phyloP scores from a whole-genome alignment of 2,113 vertebrate genomes.

The Todiramphus saurophagus region DNA sequence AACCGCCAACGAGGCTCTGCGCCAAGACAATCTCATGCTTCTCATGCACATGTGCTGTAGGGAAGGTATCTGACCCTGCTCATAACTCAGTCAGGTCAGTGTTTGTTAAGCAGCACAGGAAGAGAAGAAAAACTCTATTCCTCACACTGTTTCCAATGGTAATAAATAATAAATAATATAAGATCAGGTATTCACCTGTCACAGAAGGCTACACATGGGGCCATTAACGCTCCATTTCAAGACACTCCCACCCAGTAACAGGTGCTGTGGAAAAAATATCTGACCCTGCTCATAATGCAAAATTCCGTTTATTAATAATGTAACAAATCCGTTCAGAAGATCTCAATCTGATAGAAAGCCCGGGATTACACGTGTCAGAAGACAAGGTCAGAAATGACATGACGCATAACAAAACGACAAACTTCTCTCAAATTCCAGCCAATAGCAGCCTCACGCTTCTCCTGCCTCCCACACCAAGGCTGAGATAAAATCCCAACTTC shows the following conservation, averaged over 20 bases:
- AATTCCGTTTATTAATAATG: background rate
- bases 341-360: background rate
- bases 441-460: background rate
- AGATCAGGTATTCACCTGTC: too few species aligned
- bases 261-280: rapidly evolving
- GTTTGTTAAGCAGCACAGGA: too few species aligned
- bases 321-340: background rate
- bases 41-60: too few species aligned
- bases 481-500: background rate
- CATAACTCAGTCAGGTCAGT: too few species aligned
- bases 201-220: background rate
- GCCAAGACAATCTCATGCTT: background rate
- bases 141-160: background rate
- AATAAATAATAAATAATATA: too few species aligned
- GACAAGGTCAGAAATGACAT: too few species aligned
- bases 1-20: too few species aligned
- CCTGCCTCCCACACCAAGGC: background rate
- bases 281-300: background rate
- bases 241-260: too few species aligned
- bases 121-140: too few species aligned
- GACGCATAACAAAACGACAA: rapidly evolving
- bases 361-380: too few species aligned
- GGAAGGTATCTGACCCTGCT: too few species aligned
- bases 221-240: background rate
- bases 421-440: rapidly evolving